phyloP scores from a whole-genome alignment of 2,113 vertebrate species.

The Myotis yumanensis region DNA sequence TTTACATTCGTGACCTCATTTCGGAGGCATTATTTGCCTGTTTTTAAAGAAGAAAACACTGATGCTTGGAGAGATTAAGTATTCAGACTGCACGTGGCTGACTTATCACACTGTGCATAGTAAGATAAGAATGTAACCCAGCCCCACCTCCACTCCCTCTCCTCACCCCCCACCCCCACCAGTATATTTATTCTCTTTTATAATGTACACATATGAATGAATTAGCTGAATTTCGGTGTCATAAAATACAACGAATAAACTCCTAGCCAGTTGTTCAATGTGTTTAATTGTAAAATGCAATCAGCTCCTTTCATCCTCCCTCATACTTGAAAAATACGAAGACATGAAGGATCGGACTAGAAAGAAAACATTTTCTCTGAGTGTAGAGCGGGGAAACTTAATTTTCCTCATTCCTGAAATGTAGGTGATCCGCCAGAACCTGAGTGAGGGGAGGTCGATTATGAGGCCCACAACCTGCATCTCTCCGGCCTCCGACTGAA shows the following conservation, averaged over 20 bases:
- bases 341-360: background rate
- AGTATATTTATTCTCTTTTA: background rate
- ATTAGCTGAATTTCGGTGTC: background rate
- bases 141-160: background rate
- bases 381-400: background rate
- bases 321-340: background rate
- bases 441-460: fast-evolving
- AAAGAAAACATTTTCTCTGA: background rate
- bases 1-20: background rate
- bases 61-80: background rate
- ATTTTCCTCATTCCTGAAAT: background rate
- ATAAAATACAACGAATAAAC: background rate
- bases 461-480: background rate
- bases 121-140: background rate
- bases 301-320: background rate
- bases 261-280: background rate
- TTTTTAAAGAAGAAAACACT: background rate
- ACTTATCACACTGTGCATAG: fast-evolving
- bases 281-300: background rate
- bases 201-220: background rate
- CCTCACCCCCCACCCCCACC: background rate
- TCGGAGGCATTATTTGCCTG: fast-evolving
- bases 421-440: background rate
- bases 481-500: background rate
- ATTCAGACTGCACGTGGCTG: background rate